Evolutionary conservation across 2,113 vertebrate species (phyloP).

Genomic region (Cnemophilus loriae): DNA sequence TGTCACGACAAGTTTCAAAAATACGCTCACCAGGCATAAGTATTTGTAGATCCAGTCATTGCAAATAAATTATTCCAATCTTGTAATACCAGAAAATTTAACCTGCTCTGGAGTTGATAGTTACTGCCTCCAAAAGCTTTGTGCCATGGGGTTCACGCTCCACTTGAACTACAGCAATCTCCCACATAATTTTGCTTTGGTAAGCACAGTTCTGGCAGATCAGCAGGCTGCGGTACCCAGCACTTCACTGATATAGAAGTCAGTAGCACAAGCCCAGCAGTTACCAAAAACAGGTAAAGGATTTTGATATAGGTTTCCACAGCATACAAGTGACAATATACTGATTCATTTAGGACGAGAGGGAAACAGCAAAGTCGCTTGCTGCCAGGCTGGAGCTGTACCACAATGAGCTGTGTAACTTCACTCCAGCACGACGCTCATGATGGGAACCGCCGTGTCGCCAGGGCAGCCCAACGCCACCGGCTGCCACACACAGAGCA

Average conservation of each 20-base stretch:
- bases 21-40: not conserved
- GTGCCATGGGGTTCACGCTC: not conserved
- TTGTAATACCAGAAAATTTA: not conserved
- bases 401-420: accelerated
- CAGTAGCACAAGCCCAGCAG: not conserved
- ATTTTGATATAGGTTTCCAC: not conserved
- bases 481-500: not conserved
- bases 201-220: not conserved
- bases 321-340: not conserved
- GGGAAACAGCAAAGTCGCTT: not conserved
- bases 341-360: not conserved
- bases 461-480: not conserved
- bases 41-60: not conserved
- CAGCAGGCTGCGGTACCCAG: not conserved
- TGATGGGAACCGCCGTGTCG: accelerated
- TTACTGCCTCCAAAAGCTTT: not conserved
- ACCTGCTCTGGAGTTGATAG: not conserved
- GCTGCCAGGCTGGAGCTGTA: not conserved
- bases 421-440: accelerated
- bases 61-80: not conserved
- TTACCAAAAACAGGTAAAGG: not conserved
- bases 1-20: not conserved
- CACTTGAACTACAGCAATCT: not conserved
- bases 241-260: accelerated
- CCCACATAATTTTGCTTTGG: not conserved